Evolutionary conservation across 2,113 vertebrate species (phyloP), one percentile per base, ranked within the genome.

Genomic region (Girardinichthys multiradiatus): DNA sequence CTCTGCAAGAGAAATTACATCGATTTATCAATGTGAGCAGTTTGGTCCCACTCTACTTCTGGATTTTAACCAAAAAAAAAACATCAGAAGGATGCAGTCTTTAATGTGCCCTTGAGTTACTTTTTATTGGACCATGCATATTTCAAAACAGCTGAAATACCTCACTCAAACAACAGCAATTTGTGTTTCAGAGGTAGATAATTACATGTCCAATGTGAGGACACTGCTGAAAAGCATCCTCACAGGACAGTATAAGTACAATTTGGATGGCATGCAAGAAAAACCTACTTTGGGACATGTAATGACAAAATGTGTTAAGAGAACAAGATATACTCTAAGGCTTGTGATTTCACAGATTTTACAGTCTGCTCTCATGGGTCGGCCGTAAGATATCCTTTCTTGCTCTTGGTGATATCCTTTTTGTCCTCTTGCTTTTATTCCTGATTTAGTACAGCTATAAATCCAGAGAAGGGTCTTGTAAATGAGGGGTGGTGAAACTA

Each of bases 371-470:
- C 74, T 78, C 31, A 68, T 75, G 76, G 84, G 79, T 64, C 57
- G 59, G 70, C 83, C 79, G 79, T 72, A 70, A 82, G 81, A 83
- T 80, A 77, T 84, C 72, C 65, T 68, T 76, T 68, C 64, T 78
- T 85, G 79, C 77, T 86, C 88, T 88, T 70, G 81, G 79, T 70
- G 62, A 69, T 81, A 79, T 90, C 84, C 78, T 82, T 79, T 85
- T 85, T 84, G 86, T 91, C 86, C 84, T 86, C 80, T 73, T 85
- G 76, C 83, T 89, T 87, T 89, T 82, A 90, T 65, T 75, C 70
- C 81, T 87, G 51, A 27, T 92, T 93, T 92, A 90, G 85, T 81
- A 92, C 88, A 91, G 92, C 88, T 68, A 79, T 85, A 87, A 89
- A 93, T 92, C 84, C 86, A 82, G 83, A 76, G 86, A 87, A 88